Base-by-base conservation (phyloP, 2,888 invertebrate species). In the Drosophila dives region DNA sequence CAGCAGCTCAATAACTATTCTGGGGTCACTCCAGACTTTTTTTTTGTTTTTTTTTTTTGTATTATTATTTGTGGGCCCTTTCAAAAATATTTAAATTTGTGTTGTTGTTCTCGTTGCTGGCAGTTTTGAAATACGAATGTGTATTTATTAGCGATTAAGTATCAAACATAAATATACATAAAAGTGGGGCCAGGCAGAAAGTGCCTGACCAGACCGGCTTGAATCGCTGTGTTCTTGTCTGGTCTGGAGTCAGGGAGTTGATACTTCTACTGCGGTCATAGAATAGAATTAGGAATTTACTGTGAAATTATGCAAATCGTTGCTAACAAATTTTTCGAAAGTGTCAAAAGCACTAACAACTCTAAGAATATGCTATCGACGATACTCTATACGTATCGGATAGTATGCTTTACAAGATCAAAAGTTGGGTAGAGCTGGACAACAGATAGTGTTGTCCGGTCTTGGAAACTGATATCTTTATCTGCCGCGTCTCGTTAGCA, bases 271-370 rank as follows among this genome's bases (percentile, higher is more conserved):
- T 67, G 68, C 61, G 53, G 62, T 62, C 81, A 75, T 81, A 80
- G 83, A 80, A 80, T 77, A 58, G 74, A 81, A 80, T 86, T 81
- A 76, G 71, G 70, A 89, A 86, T 86, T 89, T 89, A 86, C 89
- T 89, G 83, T 85, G 88, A 89, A 87, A 89, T 87, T 89, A 86
- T 86, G 86, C 83, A 89, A 86, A 86, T 87, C 73, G 70, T 59
- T 64, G 73, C 76, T 80, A 86, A 86, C 83, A 83, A 79, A 85
- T 77, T 88, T 88, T 88, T 83, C 55, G 81, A 86, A 85, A 87
- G 89, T 86, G 89, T 87, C 83, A 86, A 87, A 89, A 75, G 64
- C 61, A 69, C 67, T 54, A 80, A 72, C 75, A 83, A 79, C 70
- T 49, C 26, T 26, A 51, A 59, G 34, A 55, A 34, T 53, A 51